Base-by-base conservation (phyloP, 2,113 vertebrate genomes). In the Dicentrarchus labrax region DNA sequence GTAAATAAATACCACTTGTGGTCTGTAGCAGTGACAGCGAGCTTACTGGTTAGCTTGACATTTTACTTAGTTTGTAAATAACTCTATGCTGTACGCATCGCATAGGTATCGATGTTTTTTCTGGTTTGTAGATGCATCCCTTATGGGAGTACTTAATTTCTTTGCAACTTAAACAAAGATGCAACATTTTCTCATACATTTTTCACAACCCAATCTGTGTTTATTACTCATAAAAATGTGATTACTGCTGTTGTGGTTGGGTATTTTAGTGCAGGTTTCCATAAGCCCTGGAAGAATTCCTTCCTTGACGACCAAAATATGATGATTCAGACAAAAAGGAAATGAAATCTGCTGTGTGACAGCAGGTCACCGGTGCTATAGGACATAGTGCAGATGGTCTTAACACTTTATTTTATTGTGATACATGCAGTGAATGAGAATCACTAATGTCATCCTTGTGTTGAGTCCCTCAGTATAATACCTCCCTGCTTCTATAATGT, bases 311-410 rank as follows among this genome's bases (percentile, higher is more conserved):
- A 84, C 69, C 36, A 8, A 76, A 54, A 82, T 57, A 74, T 72
- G 65, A 79, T 78, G 60, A 90, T 78, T 82, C 71, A 61, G 62
- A 69, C 45, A 54, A 76, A 86, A 86, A 59, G 83, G 79, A 84
- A 87, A 87, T 89, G 10, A 89, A 85, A 81, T 86, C 45, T 70
- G 62, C 36, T 66, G 69, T 3, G 15, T 76, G 81, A 83, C 84
- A 84, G 82, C 51, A 76, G 81, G 86, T 89, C 82, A 86, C 51
- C 8, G 45, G 75, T 62, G 72, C 78, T 62, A 72, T 73, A 48
- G 74, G 73, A 89, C 70, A 51, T 4, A 24, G 60, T 83, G 64
- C 83, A 90, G 84, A 91, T 90, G 85, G 75, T 73, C 56, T 77
- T 80, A 76, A 78, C 62, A 80, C 73, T 81, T 81, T 19, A 61